Conservation (phyloP, 1,140 invertebrate genomes). For the Rhagoletis zephyria region DNA sequence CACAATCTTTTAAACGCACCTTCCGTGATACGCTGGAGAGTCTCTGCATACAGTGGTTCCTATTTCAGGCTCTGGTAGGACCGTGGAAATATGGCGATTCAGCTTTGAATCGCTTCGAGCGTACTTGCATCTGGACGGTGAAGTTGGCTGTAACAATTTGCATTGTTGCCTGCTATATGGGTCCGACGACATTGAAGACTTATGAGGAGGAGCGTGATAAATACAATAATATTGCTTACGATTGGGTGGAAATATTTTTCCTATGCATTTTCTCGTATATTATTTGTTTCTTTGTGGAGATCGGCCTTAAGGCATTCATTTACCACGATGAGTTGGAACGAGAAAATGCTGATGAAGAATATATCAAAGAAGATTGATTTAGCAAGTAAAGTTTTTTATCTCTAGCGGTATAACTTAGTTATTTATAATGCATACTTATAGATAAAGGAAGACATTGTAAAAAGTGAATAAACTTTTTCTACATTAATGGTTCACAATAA, state of each 20-base stretch:
- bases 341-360: background rate
- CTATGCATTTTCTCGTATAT: slow-evolving; percentile 47
- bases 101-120: slow-evolving; percentile 45
- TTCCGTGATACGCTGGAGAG: background rate
- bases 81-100: slow-evolving; percentile 41
- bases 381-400: no score
- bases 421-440: no score
- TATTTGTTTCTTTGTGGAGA: slow-evolving; percentile 14
- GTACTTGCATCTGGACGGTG: slow-evolving; percentile 50
- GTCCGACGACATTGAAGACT: slow-evolving; percentile 47
- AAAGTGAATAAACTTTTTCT: no score
- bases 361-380: background rate
- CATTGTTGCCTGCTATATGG: slow-evolving; percentile 51
- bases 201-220: slow-evolving; percentile 55
- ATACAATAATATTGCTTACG: slow-evolving; percentile 45
- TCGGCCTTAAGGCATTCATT: slow-evolving; percentile 11
- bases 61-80: slow-evolving; percentile 53
- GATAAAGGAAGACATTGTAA: no score
- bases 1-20: background rate
- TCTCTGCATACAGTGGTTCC: slow-evolving; percentile 54
- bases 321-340: background rate
- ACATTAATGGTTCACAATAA: no score
- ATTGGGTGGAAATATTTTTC: slow-evolving; percentile 34
- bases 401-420: no score
- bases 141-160: slow-evolving; percentile 8